phyloP scores from a whole-genome alignment of 2,797 vertebrate species.

The Percopsis omiscomaycus region DNA sequence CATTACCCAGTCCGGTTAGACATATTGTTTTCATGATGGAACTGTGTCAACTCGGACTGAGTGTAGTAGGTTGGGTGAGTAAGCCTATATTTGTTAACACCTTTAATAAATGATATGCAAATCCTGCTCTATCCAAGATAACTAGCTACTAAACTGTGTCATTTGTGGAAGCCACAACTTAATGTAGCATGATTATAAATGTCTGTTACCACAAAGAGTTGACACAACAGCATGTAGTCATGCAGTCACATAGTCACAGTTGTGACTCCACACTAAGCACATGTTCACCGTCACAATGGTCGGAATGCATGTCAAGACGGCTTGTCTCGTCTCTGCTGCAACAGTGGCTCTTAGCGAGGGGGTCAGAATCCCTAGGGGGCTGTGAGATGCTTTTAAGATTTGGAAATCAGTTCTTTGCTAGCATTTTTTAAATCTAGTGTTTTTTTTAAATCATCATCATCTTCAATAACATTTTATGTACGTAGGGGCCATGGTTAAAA shows the following conservation, averaged over 20 bases:
- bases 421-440: no score
- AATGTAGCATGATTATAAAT: slow-evolving; percentile 50
- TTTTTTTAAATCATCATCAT: no score
- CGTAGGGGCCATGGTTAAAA: no score
- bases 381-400: no score
- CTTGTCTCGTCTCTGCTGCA: no score
- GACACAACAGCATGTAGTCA: slow-evolving; percentile 46
- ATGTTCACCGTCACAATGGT: slow-evolving; percentile 16
- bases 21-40: no score
- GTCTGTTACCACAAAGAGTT: slow-evolving; percentile 48
- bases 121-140: slow-evolving; percentile 10
- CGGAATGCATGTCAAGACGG: not conserved
- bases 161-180: slow-evolving; percentile 39
- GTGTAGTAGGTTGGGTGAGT: slow-evolving; percentile 66
- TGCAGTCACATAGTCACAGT: slow-evolving; percentile 24
- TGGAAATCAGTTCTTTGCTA: no score
- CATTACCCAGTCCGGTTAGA: no score
- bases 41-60: slow-evolving; percentile 40
- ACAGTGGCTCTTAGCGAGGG: no score
- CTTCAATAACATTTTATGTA: no score
- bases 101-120: slow-evolving; percentile 66
- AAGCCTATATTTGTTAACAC: slow-evolving; percentile 72
- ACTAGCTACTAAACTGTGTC: not conserved
- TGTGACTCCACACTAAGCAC: slow-evolving; percentile 3
- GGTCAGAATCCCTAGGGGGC: no score